Evolutionary conservation across 2,888 invertebrate species (phyloP), one percentile per base, ranked within the genome.

Genomic region (Drepanosiphum platanoidis): DNA sequence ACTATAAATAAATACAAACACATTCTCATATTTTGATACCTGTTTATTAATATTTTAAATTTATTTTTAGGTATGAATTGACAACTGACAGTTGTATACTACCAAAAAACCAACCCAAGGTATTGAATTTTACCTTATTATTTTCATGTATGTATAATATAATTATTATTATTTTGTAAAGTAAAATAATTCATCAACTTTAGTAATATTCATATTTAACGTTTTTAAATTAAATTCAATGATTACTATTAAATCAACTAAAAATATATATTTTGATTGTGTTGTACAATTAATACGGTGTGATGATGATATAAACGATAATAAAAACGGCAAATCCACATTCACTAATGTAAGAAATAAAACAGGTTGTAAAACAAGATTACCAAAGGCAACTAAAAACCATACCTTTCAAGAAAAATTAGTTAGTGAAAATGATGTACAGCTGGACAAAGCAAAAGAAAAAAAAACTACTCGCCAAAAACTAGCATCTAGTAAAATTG

Each of bases 31-130:
- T 22, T 4, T 52, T 52, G 52, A 52, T 52, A 52, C 22, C 22
- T 52, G 18, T 34, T 66, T 0, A n/a, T 18, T n/a, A 30, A 30
- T 34, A 30, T 46, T 79, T 34, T 34, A n/a, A 8, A 18, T 61
- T 71, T 18, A 27, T 2, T 75, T 70, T 80, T 80, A 80, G 79
- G 13, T 78, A 22, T 68, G 68, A 52, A 27, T 68, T 18, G 18
- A 34, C 22, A 66, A 66, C 15, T n/a, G 5, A 15, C n/a, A 34
- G 9, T 68, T 15, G 8, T 79, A 46, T 32, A 46, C 30, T 9
- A 72, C 22, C 32, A 42, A 32, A 1, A 30, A 46, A 34, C 1
- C 42, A 66, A 46, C 36, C 9, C 34, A 0, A 46, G 15, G 4
- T 34, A 34, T 34, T 46, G 18, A 52, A 68, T 46, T 32, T 15